Percentiles rank a stretch among this genome's conserved stretches.
Conservation (phyloP, 2,113 vertebrate species). For the Glaucidium brasilianum region DNA sequence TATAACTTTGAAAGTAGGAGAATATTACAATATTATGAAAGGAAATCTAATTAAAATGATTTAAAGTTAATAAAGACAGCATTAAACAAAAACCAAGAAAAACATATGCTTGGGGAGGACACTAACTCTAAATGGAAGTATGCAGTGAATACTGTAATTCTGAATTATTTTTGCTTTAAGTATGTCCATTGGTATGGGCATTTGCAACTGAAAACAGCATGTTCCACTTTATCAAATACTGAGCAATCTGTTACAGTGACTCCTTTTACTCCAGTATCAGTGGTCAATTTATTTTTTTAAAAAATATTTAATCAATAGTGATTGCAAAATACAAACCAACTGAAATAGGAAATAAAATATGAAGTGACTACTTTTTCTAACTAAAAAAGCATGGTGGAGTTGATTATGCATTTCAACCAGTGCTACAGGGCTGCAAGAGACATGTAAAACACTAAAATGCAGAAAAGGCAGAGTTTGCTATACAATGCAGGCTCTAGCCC, state of each 20-base stretch:
- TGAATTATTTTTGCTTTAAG: background rate
- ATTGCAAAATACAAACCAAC: conserved; percentile 37
- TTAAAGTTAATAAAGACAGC: conserved; percentile 16
- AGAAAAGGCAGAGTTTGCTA: background rate
- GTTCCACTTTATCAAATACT: background rate
- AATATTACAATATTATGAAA: background rate
- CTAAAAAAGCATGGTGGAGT: background rate
- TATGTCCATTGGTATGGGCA: background rate
- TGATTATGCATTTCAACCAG: background rate
- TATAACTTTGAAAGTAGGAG: background rate
- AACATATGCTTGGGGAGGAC: background rate
- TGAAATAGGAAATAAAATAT: conserved; percentile 41
- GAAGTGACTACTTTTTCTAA: conserved; percentile 18
- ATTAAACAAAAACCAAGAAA: conserved; percentile 28
- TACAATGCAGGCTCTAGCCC: rapidly evolving
- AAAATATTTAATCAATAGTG: conserved; percentile 46
- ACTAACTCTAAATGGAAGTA: background rate
- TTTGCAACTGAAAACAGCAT: background rate
- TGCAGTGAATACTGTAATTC: background rate
- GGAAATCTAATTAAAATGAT: conserved; percentile 49
- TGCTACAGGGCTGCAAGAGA: background rate
- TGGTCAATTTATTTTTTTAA: background rate
- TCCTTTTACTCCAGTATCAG: background rate
- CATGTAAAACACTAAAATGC: background rate
- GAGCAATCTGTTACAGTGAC: background rate